These are phyloP conservation scores for Iguana delicatissima DNA, from an alignment of 2,797 vertebrate species.

Conservation along the genomic window DNA sequence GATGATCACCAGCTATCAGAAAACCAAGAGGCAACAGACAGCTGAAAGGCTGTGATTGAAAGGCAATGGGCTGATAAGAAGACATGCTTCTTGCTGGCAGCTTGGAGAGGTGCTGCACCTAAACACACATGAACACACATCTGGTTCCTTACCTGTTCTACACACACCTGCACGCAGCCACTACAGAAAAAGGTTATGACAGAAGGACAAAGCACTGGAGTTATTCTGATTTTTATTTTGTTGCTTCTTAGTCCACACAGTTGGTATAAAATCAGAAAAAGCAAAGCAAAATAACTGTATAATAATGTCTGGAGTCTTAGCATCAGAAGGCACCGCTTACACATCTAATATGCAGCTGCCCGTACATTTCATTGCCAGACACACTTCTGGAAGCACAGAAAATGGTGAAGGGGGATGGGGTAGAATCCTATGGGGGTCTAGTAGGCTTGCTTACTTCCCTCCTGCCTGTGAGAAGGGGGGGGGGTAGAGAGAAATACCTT, in stretches of 20 bases:
- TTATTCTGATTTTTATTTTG: slow-evolving; percentile 85
- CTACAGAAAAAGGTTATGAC: slow-evolving; percentile 6
- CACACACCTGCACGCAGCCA: neutral
- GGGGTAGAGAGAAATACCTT: slow-evolving; percentile 33
- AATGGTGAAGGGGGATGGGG: slow-evolving; percentile 52
- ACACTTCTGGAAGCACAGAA: slow-evolving; percentile 67
- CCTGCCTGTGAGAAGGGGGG: slow-evolving; percentile 51
- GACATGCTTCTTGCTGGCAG: neutral
- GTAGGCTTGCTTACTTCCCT: slow-evolving; percentile 68
- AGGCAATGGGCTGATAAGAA: neutral
- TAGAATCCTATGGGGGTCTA: slow-evolving; percentile 30
- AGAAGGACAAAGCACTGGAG: slow-evolving; percentile 65
- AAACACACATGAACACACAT: neutral
- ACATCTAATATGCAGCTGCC: slow-evolving; percentile 75
- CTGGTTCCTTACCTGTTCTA: neutral
- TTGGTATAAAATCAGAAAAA: slow-evolving; percentile 83
- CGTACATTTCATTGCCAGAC: slow-evolving; percentile 82
- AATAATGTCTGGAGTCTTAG: slow-evolving; percentile 79
- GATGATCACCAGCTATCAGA: neutral
- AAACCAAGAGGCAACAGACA: neutral
- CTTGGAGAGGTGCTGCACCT: neutral
- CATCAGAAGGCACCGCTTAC: slow-evolving; percentile 78
- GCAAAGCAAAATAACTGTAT: slow-evolving; percentile 66
- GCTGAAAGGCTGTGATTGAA: neutral
- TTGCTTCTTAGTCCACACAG: slow-evolving; percentile 83